Base-by-base conservation (phyloP, 1,140 invertebrate genomes). In the Trichomalopsis sarcophagae region DNA sequence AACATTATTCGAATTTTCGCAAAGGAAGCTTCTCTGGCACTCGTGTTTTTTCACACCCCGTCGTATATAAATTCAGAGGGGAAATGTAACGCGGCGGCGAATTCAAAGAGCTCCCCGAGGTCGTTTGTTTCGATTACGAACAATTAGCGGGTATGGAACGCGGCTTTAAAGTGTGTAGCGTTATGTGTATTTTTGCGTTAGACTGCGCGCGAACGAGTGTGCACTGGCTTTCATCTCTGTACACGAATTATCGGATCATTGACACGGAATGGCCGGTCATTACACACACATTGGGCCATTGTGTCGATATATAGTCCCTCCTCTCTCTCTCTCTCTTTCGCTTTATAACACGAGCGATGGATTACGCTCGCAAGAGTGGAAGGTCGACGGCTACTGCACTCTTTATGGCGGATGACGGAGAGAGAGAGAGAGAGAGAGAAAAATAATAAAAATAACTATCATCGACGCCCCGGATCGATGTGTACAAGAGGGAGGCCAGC, bases 221-320 rank as follows among this genome's bases (percentile, higher is more conserved):
- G 3, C 4, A 27, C 44, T 36, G 33, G 23, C 55, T 10, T 33
- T 71, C 30, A n/a, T 23, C 69, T 74, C 47, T 69, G 47, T 13
- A 66, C 27, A 68, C 80, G 77, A 84, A 66, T 80, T 76, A 84
- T 84, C 77, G 81, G 84, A 84, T 84, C 84, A 84, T 80, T 50
- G 68, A 78, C 66, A 76, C 66, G 33, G 78, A 78, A 84, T 30
- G 68, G 83, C 44, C 30, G 44, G 77, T n/a, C 44, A 66, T 82
- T 82, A 82, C 40, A 75, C 36, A 10, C 36, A 75, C 21, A 62
- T 75, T 27, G 21, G 66, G 68, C 55, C 50, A 80, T 80, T 71
- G 69, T 50, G 66, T 47, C 66, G 36, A 40, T 36, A 40, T 10
- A 40, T 10, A 40, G 13, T 71, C 30, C 13, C 27, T 23, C n/a